Base-by-base conservation (phyloP, 92 coral and sea anemone species). In the Diadumene lineata region DNA sequence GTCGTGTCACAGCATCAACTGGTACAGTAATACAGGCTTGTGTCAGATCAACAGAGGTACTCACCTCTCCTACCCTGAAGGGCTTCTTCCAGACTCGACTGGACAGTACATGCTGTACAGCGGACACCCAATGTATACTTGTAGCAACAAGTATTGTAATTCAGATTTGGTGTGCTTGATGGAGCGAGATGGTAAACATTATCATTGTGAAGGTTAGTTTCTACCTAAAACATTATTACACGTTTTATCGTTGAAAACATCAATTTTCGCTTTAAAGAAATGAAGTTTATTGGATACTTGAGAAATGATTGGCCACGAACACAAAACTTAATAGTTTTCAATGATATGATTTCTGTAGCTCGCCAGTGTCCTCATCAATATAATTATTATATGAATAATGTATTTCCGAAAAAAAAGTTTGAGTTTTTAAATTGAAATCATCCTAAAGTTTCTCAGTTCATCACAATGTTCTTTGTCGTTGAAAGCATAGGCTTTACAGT, bases 1-100 rank as follows among this genome's bases (percentile, higher is more conserved):
- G 68, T 62, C 43, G n/a, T 62, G 68, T 62, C 68, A 62, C 68
- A 62, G 68, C 68, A 62, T 62, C 68, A 62, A 62, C 68, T 62
- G 68, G 68, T 62, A 62, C 68, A 28, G 68, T 62, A 62, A 62
- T 8, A 62, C 68, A 62, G 68, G 68, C 43, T 43, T 62, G 68
- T 62, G 68, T 62, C 68, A 62, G 68, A 28, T 62, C 31, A 62
- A 62, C 68, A 62, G 23, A 28, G 68, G 68, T 62, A 62, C 38
- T 62, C 68, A 62, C 68, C 43, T 62, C 43, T 62, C 68, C 68
- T 62, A 62, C 68, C 68, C 68, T 62, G 68, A 62, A 30, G 43
- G 68, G 9, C 68, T 62, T 62, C 43, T 62, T 28, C 2, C 65
- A 60, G 65, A 62, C 43, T 62, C 43, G 68, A 62, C 43, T 51